Base-by-base conservation (phyloP, 2,797 vertebrate species). In the Macropodus opercularis region DNA sequence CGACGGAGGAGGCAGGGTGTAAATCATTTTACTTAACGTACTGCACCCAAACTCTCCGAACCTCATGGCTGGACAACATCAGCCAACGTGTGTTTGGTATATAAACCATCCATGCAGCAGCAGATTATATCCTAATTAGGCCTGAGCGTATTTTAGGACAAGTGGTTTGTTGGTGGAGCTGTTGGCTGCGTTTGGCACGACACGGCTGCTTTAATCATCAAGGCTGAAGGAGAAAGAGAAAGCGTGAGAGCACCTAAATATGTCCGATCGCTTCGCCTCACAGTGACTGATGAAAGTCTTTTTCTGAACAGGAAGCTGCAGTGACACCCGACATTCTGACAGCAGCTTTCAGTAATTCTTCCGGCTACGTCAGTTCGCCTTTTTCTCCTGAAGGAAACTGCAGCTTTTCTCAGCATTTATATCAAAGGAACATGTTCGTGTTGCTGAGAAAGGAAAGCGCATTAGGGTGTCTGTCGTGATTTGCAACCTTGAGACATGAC, bases 41-140 rank as follows among this genome's bases (percentile, higher is more conserved):
- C 58, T 6, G 3, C 44, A 24, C 43, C 39, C 34, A 62, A 63
- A 39, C 40, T 69, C 64, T 51, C 49, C 24, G 12, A 57, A 70
- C 39, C 60, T 48, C 39, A 58, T 34, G 9, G 32, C 12, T 29
- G 44, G 50, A 65, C 55, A 57, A 34, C 24, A n/a, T 3, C 26
- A 26, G 39, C 60, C 41, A 34, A 46, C 44, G 55, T 36, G 4
- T 55, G 17, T n/a, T n/a, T n/a, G 67, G 36, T 23, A 51, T 49
- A 51, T 40, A 24, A 66, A 49, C 21, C 51, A 35, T 47, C 17
- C 5, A 18, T 36, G 46, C 54, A 41, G 56, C 65, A 43, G 48
- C 15, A 26, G 17, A 68, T 58, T 50, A 74, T 29, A 64, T 66
- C 47, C 40, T 72, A 67, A 76, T 79, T 72, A 75, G 60, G 59